Percentiles rank a stretch among this genome's conserved stretches.
Conservation (phyloP, 1,140 invertebrate species). For the Coelopa frigida region DNA sequence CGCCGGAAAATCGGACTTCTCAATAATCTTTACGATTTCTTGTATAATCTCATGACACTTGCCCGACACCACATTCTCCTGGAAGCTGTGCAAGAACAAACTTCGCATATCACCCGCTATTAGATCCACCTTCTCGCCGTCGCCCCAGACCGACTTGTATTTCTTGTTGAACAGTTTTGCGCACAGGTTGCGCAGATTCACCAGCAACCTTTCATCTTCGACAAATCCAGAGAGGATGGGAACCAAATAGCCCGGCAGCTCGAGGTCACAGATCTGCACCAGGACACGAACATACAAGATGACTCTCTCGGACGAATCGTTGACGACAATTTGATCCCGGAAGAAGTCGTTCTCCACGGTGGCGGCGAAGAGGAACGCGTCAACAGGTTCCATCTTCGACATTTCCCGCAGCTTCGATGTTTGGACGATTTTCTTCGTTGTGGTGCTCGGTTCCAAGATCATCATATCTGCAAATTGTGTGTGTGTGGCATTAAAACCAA, state of each 20-base stretch:
- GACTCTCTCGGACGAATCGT: slow-evolving; percentile 26
- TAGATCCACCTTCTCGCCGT: slow-evolving; percentile 18
- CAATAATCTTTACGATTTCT: slow-evolving; percentile 6
- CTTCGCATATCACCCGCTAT: slow-evolving; percentile 1
- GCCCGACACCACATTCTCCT: too few species aligned
- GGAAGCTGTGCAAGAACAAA: too few species aligned
- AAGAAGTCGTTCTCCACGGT: slow-evolving; percentile 32
- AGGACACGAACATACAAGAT: slow-evolving; percentile 40
- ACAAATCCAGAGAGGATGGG: background rate
- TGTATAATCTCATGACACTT: background rate
- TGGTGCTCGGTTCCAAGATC: background rate
- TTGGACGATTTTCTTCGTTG: slow-evolving; percentile 12
- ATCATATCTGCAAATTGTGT: background rate
- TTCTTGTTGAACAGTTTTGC: slow-evolving; percentile 11
- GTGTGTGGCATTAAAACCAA: background rate
- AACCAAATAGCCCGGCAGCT: slow-evolving; percentile 41
- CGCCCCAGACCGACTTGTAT: slow-evolving; percentile 18
- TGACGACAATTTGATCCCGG: slow-evolving; percentile 18
- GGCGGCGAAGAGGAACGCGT: slow-evolving; percentile 33
- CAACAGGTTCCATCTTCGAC: slow-evolving; percentile 19
- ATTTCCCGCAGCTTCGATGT: slow-evolving; percentile 16
- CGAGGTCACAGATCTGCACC: slow-evolving; percentile 45
- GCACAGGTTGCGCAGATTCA: slow-evolving; percentile 4
- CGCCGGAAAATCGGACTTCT: slow-evolving; percentile 4
- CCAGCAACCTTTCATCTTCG: background rate